Base-by-base conservation (phyloP, 2,113 vertebrate genomes). In the Oryzias javanicus region DNA sequence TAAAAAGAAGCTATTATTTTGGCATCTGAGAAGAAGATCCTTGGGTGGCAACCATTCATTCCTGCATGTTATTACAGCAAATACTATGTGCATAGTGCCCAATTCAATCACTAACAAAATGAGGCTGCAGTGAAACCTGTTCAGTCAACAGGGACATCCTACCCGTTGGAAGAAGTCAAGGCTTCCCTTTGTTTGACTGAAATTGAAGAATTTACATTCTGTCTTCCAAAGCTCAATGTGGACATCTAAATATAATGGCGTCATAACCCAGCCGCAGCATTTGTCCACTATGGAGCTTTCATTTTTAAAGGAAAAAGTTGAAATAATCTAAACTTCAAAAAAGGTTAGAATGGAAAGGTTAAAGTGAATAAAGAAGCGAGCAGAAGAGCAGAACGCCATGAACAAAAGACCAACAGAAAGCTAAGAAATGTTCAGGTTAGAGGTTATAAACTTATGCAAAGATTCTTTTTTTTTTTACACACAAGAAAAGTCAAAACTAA, bases 121-220 rank as follows among this genome's bases (percentile, higher is more conserved):
- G 73, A 78, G 68, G 61, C 52, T 42, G 27, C 41, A 24, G 18
- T 40, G 14, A 17, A 56, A 57, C 44, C 56, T 63, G 64, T 68
- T 77, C 49, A 68, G 57, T 62, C 42, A 49, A 49, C 67, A 13
- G 15, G 20, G 24, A 56, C 10, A 45, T 67, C 61, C 59, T 20
- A 80, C 59, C 72, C 35, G 67, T 69, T 76, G 48, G 13, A 2
- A 27, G 18, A 41, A 79, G 81, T 81, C 82, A 86, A 89, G 86
- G 88, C 72, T 71, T 69, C 51, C 24, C 56, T 60, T 80, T 81
- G 80, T 72, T 80, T 66, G 70, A 60, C 41, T 44, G 47, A 74
- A 79, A 79, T 71, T 63, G 42, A 73, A 70, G 63, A 81, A 83
- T 76, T 67, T 58, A 69, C 71, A 70, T 19, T 19, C 5, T 78